A percentile compares a stretch with the other conserved stretches of the same genome.
phyloP scores from a whole-genome alignment of 2,888 invertebrate genomes.

The Dugesia japonica region DNA sequence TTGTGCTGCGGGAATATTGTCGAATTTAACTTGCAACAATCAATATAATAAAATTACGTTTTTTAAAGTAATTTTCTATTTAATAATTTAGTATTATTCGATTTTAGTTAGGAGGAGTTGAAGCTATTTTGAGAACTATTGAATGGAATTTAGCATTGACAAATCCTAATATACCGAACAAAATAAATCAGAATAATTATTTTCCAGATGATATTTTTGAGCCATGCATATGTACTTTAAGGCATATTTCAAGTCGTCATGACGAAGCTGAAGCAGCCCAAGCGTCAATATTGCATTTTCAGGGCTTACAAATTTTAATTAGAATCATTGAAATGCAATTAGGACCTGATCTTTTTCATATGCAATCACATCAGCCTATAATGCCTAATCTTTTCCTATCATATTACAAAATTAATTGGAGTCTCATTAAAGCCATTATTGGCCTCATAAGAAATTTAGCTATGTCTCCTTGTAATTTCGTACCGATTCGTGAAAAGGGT shows the following conservation, averaged over 20 bases:
- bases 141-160: slow-evolving; percentile 12
- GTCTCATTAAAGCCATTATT: slow-evolving; percentile 86
- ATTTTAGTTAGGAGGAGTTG: slow-evolving; percentile 63
- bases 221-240: slow-evolving; percentile 64
- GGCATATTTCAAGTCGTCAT: slow-evolving; percentile 89
- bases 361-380: neutral
- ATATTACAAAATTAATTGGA: slow-evolving; percentile 55
- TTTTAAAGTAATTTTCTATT: slow-evolving; percentile 32
- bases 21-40: slow-evolving; percentile 97
- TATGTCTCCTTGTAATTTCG: slow-evolving; percentile 81
- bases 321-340: slow-evolving; percentile 24
- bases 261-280: slow-evolving; percentile 90
- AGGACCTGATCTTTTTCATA: neutral
- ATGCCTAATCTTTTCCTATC: neutral
- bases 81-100: too few species aligned
- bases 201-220: slow-evolving; percentile 34
- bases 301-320: slow-evolving; percentile 31
- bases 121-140: slow-evolving; percentile 56
- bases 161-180: neutral
- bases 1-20: slow-evolving; percentile 90
- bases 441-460: slow-evolving; percentile 91
- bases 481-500: slow-evolving; percentile 77
- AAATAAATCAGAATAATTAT: neutral
- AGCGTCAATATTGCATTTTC: slow-evolving; percentile 63
- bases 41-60: slow-evolving; percentile 76